phyloP scores from a whole-genome alignment of 2,888 invertebrate genomes.

The Cheilosia soror region DNA sequence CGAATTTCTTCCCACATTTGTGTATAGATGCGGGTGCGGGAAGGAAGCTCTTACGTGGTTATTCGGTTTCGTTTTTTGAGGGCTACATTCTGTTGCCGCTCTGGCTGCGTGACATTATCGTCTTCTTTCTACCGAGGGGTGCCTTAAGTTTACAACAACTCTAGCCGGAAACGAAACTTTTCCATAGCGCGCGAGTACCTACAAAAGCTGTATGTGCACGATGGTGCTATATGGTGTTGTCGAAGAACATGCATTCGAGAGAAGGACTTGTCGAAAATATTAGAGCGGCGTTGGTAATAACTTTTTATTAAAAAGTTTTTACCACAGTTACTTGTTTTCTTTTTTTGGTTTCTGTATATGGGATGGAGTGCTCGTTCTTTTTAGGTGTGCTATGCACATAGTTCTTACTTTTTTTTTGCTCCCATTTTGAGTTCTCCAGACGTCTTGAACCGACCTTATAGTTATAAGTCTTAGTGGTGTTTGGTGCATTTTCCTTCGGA shows the following conservation, averaged over 20 bases:
- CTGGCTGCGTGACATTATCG: slow-evolving; percentile 64
- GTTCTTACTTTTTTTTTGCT: slow-evolving; percentile 17
- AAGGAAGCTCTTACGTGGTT: slow-evolving; percentile 37
- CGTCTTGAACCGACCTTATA: slow-evolving; percentile 9
- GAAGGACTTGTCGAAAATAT: slow-evolving; percentile 69
- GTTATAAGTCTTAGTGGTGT: neutral
- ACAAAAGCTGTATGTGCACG: slow-evolving; percentile 11
- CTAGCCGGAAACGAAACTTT: slow-evolving; percentile 66
- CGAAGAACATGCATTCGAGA: slow-evolving; percentile 72
- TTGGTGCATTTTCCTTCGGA: slow-evolving; percentile 1
- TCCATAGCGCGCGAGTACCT: slow-evolving; percentile 31
- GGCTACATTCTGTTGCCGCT: slow-evolving; percentile 48
- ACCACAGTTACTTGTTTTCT: slow-evolving; percentile 43
- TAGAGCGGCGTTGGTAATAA: slow-evolving; percentile 72
- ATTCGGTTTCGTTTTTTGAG: slow-evolving; percentile 33
- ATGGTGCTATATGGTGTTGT: slow-evolving; percentile 50
- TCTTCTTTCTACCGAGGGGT: slow-evolving; percentile 47
- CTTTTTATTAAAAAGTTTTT: slow-evolving; percentile 75
- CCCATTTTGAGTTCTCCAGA: slow-evolving; percentile 23
- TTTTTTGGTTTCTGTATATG: slow-evolving; percentile 18
- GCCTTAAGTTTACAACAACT: slow-evolving; percentile 71
- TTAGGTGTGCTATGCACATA: slow-evolving; percentile 30
- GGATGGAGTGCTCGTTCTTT: slow-evolving; percentile 40
- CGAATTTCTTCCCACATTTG: slow-evolving; percentile 58
- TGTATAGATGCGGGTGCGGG: neutral